Base-by-base conservation (phyloP, 2,888 invertebrate genomes). In the Tetheella fluctuosa region DNA sequence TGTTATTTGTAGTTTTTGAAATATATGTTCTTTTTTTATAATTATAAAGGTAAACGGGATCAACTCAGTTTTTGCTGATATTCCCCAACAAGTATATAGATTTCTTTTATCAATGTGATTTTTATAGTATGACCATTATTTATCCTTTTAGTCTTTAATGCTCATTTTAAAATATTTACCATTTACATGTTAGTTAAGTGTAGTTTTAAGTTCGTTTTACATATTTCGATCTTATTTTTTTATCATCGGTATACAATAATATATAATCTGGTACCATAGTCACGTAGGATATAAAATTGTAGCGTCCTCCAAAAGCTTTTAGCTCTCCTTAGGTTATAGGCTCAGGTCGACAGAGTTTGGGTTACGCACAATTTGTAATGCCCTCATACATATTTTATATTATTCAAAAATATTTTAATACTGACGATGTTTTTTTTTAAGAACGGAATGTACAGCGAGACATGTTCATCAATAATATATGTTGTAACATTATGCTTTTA, bases 141-240 rank as follows among this genome's bases (percentile, higher is more conserved):
- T 91, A 90, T 88, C 89, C 86, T 77, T 80, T 80, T 90, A 88
- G 90, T 87, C 78, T 86, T 83, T 86, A 89, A 91, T 91, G 92
- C 92, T 92, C 92, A 91, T 90, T 89, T 85, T 86, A 80, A 86
- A 89, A 87, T 89, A 90, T 89, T 86, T 91, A 91, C 90, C 91
- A 90, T 87, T 89, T 89, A 88, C 82, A 84, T 79, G 71, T 82
- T 90, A 90, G 84, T 84, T 86, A 77, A 87, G 83, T 85, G 78
- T 70, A 89, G 83, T 71, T 79, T 83, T 90, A 89, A 88, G 89
- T 89, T 90, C 77, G 76, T 81, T 84, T 81, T 84, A 79, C 75
- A 77, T 69, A 70, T 75, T 83, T 84, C 74, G 76, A 82, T 80
- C 76, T 83, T 83, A 78, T 77, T 82, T 83, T 80, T 80, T 76